Conservation (phyloP, 2,113 vertebrate species). For the Balaeniceps rex region DNA sequence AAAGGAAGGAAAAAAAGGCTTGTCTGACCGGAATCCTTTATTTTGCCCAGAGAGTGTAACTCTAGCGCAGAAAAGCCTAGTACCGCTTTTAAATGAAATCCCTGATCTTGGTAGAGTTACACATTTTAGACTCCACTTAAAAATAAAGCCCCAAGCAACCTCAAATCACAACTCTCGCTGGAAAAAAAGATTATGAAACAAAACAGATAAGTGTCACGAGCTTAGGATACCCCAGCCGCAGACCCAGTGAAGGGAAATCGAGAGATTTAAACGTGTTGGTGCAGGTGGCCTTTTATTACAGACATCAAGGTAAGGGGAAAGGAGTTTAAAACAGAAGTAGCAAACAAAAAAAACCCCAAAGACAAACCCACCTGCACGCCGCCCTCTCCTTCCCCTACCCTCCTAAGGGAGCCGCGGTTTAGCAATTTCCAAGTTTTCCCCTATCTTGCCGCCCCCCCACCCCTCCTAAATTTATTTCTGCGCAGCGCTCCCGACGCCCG, state of each 20-base stretch:
- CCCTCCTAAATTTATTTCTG: fast-evolving
- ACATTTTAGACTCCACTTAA: background rate
- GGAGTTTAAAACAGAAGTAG: background rate
- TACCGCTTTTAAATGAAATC: background rate
- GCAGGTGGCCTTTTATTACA: background rate
- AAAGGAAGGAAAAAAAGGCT: fast-evolving
- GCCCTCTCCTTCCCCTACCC: background rate
- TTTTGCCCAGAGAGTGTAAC: background rate
- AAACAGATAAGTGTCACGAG: background rate
- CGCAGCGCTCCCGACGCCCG: background rate
- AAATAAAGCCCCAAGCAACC: background rate
- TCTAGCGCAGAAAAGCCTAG: background rate
- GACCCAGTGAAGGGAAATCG: background rate
- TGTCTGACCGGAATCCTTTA: fast-evolving
- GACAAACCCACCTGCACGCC: no score
- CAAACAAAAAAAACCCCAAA: no score
- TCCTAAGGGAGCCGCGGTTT: background rate
- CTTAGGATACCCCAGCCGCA: background rate
- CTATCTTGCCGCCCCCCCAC: background rate
- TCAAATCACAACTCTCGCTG: background rate
- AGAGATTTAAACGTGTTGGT: background rate
- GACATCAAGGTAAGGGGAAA: background rate
- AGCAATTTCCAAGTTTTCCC: background rate
- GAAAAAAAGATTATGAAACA: background rate
- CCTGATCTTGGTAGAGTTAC: background rate